Evolutionary conservation across 2,888 invertebrate species (phyloP), one percentile per base, ranked within the genome.

Genomic region (Calameuta idolon): DNA sequence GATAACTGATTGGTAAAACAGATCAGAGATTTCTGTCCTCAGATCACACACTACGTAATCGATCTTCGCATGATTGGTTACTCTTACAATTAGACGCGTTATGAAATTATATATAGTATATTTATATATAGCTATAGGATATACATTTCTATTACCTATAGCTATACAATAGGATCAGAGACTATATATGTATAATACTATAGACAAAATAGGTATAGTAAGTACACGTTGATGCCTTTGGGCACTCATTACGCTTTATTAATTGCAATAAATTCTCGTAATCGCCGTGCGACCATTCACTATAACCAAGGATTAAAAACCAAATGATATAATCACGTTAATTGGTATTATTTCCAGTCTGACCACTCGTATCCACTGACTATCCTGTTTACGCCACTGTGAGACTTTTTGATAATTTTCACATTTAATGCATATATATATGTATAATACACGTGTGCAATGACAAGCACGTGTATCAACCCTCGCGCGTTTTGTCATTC

Each of bases 251-350:
- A 86, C 82, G 82, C 83, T 83, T 82, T 83, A 86, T 89, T 87
- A 88, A 81, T 85, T 80, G 86, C 84, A 79, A 89, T 89, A 89
- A 89, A 90, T 89, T 86, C 83, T 85, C 79, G 76, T 87, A 89
- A 90, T 89, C 87, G 85, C 81, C 81, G 78, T 77, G 77, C 85
- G 74, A 34, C 30, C 35, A 85, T 86, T 84, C 79, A 82, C 84
- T 85, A 87, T 87, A 86, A 86, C 89, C 89, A 86, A 87, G 82
- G 87, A 85, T 87, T 84, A 85, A 87, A 83, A 83, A 86, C 87
- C 82, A 82, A 85, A 84, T 86, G 86, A 89, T 88, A 86, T 87
- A 87, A 89, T 88, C 83, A 85, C 84, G 81, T 87, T 88, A 87
- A 88, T 82, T 83, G 82, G 79, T 77, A 81, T 83, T 82, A 84